These are phyloP conservation scores for Anguilla obscura DNA, from an alignment of 2,797 vertebrate genomes.

Conservation along the genomic window DNA sequence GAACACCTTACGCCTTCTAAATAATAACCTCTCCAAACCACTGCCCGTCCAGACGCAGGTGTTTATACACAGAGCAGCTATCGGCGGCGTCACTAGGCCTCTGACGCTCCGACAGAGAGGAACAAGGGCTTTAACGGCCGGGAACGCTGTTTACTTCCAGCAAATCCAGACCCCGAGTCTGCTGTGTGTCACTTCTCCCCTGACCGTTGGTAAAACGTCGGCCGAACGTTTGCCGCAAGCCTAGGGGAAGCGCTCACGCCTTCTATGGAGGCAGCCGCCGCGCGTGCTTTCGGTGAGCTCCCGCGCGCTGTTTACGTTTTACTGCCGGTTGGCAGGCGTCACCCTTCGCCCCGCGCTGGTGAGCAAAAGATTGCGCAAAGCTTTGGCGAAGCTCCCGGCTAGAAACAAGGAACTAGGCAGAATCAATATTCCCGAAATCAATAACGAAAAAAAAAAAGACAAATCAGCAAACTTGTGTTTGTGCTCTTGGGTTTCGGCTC, in stretches of 20 bases:
- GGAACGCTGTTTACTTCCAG: conserved; percentile 64
- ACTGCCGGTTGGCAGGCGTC: background rate
- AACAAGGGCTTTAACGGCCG: conserved; percentile 49
- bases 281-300: background rate
- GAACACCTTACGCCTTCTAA: conserved; percentile 21
- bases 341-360: background rate
- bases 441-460: background rate
- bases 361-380: background rate
- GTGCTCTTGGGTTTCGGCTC: background rate
- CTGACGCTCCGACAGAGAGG: conserved; percentile 20
- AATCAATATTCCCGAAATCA: background rate
- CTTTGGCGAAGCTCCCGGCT: background rate
- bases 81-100: conserved; percentile 34
- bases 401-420: background rate
- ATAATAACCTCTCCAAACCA: conserved; percentile 28
- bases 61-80: conserved; percentile 33
- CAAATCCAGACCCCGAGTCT: conserved; percentile 61
- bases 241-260: conserved; percentile 52
- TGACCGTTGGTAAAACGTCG: conserved; percentile 64
- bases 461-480: background rate
- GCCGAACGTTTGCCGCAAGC: conserved; percentile 58
- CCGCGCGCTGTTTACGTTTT: background rate
- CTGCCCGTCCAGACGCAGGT: conserved; percentile 35
- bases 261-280: conserved; percentile 61
- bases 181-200: conserved; percentile 62